Percentiles rank a stretch among this genome's conserved stretches.
phyloP scores from a whole-genome alignment of 2,113 vertebrate genomes.

The Bubo blakistoni region DNA sequence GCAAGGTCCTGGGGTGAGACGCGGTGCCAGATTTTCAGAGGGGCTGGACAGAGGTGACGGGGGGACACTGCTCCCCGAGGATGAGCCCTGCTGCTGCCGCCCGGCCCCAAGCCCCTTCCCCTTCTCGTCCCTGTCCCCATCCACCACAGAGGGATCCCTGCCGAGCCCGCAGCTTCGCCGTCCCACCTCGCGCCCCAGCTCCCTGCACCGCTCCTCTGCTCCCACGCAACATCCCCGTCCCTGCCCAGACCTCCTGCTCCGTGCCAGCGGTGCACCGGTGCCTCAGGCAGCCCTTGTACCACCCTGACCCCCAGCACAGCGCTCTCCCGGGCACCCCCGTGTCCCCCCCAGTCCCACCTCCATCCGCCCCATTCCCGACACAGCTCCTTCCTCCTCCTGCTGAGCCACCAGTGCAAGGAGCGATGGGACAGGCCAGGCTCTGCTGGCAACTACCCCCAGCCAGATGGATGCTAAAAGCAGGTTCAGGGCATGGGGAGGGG shows the following conservation, averaged over 20 bases:
- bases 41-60: not conserved
- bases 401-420: not conserved
- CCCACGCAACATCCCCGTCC: not conserved
- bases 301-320: not conserved
- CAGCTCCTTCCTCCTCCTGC: not conserved
- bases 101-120: not conserved
- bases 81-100: not conserved
- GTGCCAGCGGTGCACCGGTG: not conserved
- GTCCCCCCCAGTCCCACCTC: not conserved
- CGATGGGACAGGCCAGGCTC: not conserved
- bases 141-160: not conserved
- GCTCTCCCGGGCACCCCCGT: not conserved
- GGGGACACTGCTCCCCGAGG: not conserved
- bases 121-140: not conserved
- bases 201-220: not conserved
- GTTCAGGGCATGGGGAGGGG: not conserved
- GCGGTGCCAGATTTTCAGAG: not conserved
- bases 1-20: not conserved
- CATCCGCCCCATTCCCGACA: accelerated
- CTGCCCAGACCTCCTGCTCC: constrained; percentile 19
- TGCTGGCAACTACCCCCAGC: not conserved
- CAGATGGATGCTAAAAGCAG: not conserved
- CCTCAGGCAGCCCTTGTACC: not conserved
- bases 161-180: not conserved
- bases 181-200: not conserved